Evolutionary conservation across 2,888 invertebrate genomes (phyloP).

Genomic region (Bimastos eiseni): DNA sequence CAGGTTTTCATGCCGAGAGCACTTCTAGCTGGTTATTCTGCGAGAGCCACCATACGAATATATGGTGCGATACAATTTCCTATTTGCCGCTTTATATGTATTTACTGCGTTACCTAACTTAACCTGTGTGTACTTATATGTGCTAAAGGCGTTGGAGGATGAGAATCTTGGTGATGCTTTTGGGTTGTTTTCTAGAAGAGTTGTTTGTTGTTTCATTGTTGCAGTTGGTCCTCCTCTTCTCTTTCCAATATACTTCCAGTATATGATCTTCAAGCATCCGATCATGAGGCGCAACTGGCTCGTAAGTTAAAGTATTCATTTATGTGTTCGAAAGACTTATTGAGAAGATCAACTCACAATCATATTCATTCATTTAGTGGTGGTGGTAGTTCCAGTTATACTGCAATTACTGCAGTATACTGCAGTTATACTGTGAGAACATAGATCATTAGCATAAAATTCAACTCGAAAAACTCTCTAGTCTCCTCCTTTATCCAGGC

Average conservation of each 20-base stretch:
- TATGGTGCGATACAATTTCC: not conserved
- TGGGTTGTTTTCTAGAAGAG: slow-evolving; percentile 42
- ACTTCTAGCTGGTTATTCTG: too few relatives aligned
- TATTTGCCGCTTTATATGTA: too few relatives aligned
- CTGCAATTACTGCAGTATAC: not conserved
- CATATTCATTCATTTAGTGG: not conserved
- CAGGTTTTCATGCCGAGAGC: too few relatives aligned
- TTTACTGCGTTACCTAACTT: not conserved
- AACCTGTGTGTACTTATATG: not conserved
- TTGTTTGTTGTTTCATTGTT: slow-evolving; percentile 39
- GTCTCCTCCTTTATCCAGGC: too few relatives aligned
- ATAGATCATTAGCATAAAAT: too few relatives aligned
- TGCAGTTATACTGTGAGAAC: too few relatives aligned
- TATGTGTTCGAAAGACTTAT: not conserved
- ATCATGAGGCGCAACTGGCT: slow-evolving; percentile 55
- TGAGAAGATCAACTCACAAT: not conserved
- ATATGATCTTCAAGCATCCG: slow-evolving; percentile 56
- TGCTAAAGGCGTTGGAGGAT: not conserved
- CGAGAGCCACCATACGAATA: too few relatives aligned
- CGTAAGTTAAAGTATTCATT: slow-evolving; percentile 47
- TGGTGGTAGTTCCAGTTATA: too few relatives aligned
- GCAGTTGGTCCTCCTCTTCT: slow-evolving; percentile 59
- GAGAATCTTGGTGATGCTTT: too few relatives aligned
- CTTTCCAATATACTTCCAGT: slow-evolving; percentile 59
- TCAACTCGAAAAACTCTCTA: too few relatives aligned